Base-by-base conservation (phyloP, 1,140 invertebrate genomes). In the Ericerus pela region DNA sequence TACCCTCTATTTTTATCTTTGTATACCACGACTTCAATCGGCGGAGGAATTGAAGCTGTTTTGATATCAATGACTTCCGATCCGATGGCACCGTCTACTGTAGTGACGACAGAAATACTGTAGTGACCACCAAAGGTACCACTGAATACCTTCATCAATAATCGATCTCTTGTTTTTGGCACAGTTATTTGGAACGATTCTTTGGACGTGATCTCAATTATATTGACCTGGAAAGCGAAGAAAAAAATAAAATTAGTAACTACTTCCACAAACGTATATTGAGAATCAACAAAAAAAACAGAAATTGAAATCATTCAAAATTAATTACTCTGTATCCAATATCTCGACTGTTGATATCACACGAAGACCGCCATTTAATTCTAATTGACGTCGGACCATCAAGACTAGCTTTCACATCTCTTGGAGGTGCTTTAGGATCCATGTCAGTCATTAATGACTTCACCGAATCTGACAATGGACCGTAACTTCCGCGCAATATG, bases 71-170 rank as follows among this genome's bases (percentile, higher is more conserved):
- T 68, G 27, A 70, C 66, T 22, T 67, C 69, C 41, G 67, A 71
- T 12, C 61, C 64, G 52, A 68, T 73, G 1, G 75, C 72, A 58
- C 67, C 67, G 10, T 62, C 59, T 6, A 69, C 71, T 53, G 72
- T 72, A 1, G 62, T 65, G 3, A 53, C 43, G 10, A 84, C 68
- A 18, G 71, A 75, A 14, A 84, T 68, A 47, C 73, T 75, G 64
- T 82, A 85, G 30, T 75, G 65, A 0, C 75, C 81, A 18, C 84
- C 82, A 29, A 75, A 70, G 8, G 77, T 75, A 2, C 82, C 70
- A 20, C 70, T 65, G 38, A 82, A 74, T 1, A 6, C 51, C 5
- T 29, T 33, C 26, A 36, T 47, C n/a, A 58, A 53, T 24, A 36
- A 33, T 28, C 31, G 16, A 10, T 54, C 37, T 1, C 30, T 54